Evolutionary conservation across 2,113 vertebrate species (phyloP).

Genomic region (Clinocottus analis): DNA sequence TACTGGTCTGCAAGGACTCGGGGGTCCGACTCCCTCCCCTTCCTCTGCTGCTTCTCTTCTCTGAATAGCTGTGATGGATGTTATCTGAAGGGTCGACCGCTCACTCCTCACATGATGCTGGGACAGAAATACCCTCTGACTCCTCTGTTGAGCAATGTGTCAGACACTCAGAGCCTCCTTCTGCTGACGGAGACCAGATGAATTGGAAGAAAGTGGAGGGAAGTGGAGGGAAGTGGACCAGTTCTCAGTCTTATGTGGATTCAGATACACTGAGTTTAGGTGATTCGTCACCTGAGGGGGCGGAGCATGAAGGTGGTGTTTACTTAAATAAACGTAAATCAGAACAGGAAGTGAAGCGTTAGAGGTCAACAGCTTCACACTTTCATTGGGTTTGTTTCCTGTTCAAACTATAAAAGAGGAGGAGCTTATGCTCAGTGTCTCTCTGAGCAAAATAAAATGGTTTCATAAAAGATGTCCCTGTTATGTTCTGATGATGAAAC

Average conservation of each 20-base stretch:
- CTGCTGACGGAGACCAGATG: neutral
- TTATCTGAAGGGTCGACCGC: slow-evolving; percentile 27
- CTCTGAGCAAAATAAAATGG: neutral
- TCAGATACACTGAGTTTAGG: neutral
- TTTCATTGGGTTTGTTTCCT: neutral
- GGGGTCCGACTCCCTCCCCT: no score
- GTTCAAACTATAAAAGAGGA: neutral
- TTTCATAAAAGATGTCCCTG: no score
- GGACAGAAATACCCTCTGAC: slow-evolving; percentile 40
- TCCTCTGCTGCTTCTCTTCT: neutral
- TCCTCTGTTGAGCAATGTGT: neutral
- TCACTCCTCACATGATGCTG: neutral
- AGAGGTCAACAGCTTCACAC: no score
- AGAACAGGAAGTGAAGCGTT: no score
- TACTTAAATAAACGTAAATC: no score
- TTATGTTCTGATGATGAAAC: neutral
- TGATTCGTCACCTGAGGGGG: neutral
- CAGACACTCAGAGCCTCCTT: neutral
- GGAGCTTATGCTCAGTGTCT: neutral
- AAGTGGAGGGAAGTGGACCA: neutral
- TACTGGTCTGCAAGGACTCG: neutral
- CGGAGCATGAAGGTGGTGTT: no score
- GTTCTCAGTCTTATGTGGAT: neutral
- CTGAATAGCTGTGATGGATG: neutral
- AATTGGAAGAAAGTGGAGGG: neutral